Evolutionary conservation across 1,140 invertebrate species (phyloP).

Genomic region (Arion vulgaris): DNA sequence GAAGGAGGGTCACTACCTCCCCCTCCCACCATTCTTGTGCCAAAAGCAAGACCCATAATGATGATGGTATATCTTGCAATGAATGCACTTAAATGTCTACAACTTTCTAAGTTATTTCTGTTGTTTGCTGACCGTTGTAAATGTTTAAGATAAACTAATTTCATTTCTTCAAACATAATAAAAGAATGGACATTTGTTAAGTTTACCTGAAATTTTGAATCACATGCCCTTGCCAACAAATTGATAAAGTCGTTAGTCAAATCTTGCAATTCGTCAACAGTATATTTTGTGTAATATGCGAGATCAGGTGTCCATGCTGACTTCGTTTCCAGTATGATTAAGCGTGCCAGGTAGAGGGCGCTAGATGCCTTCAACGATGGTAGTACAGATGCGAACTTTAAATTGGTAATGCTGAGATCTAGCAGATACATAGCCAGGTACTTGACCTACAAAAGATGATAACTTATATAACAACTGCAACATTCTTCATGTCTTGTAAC

Average conservation of each 20-base stretch:
- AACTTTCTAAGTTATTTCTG: too few relatives aligned
- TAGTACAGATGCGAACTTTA: background rate
- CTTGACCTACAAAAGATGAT: constrained; percentile 1
- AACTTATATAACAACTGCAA: background rate
- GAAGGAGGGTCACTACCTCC: too few relatives aligned
- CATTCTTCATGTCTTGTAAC: too few relatives aligned
- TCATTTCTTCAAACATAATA: background rate
- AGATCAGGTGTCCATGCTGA: constrained; percentile 5
- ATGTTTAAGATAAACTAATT: too few relatives aligned
- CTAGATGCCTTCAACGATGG: constrained; percentile 24
- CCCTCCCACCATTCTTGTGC: too few relatives aligned
- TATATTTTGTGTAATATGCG: constrained; percentile 20
- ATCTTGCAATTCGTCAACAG: background rate
- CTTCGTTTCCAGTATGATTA: background rate
- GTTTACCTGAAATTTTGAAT: constrained; percentile 16
- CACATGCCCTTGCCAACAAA: background rate
- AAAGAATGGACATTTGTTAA: background rate
- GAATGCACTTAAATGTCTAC: too few relatives aligned
- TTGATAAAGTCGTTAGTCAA: background rate
- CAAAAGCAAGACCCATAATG: too few relatives aligned
- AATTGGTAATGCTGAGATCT: constrained; percentile 20
- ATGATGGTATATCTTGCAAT: too few relatives aligned
- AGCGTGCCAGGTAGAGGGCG: constrained; percentile 21
- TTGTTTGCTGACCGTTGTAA: too few relatives aligned
- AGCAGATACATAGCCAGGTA: constrained; percentile 17